phyloP scores from a whole-genome alignment of 2,113 vertebrate genomes.

The Cynopterus brachyotis region DNA sequence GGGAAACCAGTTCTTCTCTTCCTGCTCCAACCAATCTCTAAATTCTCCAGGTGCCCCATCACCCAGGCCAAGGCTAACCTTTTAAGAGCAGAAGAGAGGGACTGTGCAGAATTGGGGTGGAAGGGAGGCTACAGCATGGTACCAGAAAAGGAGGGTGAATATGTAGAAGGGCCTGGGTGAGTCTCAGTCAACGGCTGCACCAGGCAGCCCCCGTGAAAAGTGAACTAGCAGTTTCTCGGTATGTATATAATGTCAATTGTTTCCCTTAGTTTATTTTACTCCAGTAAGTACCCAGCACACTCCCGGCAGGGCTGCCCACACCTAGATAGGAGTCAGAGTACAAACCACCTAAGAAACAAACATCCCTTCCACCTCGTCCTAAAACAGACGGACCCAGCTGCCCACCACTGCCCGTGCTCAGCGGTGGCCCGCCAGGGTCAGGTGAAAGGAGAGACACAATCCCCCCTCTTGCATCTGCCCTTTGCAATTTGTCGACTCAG shows the following conservation, averaged over 20 bases:
- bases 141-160: neutral
- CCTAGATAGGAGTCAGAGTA: neutral
- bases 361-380: neutral
- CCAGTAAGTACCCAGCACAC: neutral
- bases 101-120: neutral
- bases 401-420: neutral
- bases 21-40: neutral
- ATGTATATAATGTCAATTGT: neutral
- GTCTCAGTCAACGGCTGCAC: neutral
- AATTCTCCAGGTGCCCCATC: neutral
- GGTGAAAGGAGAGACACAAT: conserved; percentile 60
- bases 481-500: conserved; percentile 77
- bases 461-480: conserved; percentile 54
- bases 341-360: conserved; percentile 41
- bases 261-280: neutral
- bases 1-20: neutral
- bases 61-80: neutral
- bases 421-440: neutral
- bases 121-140: neutral
- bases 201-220: neutral
- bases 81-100: neutral
- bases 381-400: neutral
- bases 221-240: neutral
- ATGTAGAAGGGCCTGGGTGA: neutral
- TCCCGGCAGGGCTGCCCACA: neutral